phyloP scores from a whole-genome alignment of 2,888 invertebrate genomes.

The Elegia similella region DNA sequence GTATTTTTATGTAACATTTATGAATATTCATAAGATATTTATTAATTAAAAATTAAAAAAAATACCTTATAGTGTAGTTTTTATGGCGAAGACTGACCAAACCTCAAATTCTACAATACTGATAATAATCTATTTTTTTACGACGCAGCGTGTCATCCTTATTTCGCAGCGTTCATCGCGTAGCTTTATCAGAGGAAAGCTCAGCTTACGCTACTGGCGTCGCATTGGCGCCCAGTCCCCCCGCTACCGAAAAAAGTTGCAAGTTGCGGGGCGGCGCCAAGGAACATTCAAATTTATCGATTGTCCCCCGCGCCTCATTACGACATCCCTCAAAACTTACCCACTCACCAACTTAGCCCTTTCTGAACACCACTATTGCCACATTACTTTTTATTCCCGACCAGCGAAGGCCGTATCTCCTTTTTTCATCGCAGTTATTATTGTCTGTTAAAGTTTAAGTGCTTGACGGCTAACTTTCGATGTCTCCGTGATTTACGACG shows the following conservation, averaged over 20 bases:
- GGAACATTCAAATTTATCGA: conserved; percentile 82
- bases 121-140: no score
- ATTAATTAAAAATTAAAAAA: no score
- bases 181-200: conserved; percentile 11
- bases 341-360: conserved; percentile 76
- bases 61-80: no score
- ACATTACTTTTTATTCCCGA: conserved; percentile 75
- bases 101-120: no score
- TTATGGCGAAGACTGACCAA: no score
- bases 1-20: no score
- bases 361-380: conserved; percentile 64
- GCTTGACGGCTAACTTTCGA: conserved; percentile 78
- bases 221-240: conserved; percentile 67
- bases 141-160: no score
- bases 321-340: conserved; percentile 78
- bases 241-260: conserved; percentile 78
- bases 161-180: neutral
- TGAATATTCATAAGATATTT: no score
- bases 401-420: conserved; percentile 52
- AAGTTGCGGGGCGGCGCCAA: conserved; percentile 76
- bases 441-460: conserved; percentile 81
- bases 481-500: conserved; percentile 76
- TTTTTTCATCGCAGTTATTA: conserved; percentile 78
- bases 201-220: conserved; percentile 54
- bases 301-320: conserved; percentile 77